A percentile compares a stretch with the other conserved stretches of the same genome.
Evolutionary conservation across 2,113 vertebrate species (phyloP).

Genomic region (Ptilorrhoa leucosticta): DNA sequence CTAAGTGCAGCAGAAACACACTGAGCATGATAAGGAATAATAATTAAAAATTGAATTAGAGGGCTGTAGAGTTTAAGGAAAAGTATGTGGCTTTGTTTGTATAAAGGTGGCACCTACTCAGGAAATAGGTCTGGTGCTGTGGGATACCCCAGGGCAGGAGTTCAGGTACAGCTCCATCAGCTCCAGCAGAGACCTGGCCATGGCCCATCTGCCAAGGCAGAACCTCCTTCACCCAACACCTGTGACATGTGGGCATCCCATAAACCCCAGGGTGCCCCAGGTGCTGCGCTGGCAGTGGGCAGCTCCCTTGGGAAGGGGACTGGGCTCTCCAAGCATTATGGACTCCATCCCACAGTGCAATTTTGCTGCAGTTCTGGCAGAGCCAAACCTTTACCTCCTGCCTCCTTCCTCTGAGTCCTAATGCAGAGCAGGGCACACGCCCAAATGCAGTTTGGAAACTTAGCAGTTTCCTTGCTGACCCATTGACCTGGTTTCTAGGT

Average conservation of each 20-base stretch:
- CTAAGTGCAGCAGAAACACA: conserved; percentile 40
- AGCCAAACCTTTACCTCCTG: neutral
- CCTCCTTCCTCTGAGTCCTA: neutral
- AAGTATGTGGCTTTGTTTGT: neutral
- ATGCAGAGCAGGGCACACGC: neutral
- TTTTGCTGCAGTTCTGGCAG: neutral
- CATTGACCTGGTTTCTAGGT: neutral
- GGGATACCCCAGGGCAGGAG: neutral
- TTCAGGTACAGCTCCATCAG: neutral
- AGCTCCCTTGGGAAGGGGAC: neutral
- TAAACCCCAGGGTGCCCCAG: neutral
- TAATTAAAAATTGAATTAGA: conserved; percentile 52
- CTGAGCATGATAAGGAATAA: conserved; percentile 42
- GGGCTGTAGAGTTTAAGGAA: neutral
- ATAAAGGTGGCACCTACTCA: neutral
- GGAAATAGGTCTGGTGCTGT: neutral
- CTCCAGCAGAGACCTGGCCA: neutral
- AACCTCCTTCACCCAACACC: neutral
- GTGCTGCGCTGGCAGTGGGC: rapidly evolving
- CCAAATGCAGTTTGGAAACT: neutral
- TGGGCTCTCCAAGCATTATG: neutral
- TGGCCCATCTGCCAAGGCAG: neutral
- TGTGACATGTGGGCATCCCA: neutral
- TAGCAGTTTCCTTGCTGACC: neutral
- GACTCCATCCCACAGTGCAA: neutral